Conservation (phyloP, 2,113 vertebrate genomes). For the Oxygymnocypris stewartii region DNA sequence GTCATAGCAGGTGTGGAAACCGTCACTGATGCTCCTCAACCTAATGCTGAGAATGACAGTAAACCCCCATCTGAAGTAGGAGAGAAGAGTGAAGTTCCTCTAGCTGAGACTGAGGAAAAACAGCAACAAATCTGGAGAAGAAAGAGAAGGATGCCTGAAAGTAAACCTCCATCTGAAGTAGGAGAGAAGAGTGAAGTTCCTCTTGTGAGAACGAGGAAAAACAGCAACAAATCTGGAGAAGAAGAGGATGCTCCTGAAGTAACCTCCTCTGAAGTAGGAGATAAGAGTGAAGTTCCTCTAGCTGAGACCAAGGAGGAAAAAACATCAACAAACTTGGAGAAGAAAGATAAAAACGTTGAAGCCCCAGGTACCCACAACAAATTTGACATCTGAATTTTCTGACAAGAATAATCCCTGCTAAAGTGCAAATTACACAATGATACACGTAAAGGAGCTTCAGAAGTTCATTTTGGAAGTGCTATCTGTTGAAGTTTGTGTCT, state of each 20-base stretch:
- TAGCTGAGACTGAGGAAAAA: not conserved
- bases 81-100: conserved; percentile 23
- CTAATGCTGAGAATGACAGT: not conserved
- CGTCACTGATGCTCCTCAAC: not conserved
- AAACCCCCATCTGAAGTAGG: not conserved
- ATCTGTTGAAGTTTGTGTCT: not conserved
- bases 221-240: conserved; percentile 6
- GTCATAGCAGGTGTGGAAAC: not conserved
- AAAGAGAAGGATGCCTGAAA: not conserved
- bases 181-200: conserved; percentile 26
- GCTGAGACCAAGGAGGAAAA: not conserved
- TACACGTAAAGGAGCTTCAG: too few relatives aligned
- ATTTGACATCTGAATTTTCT: not conserved
- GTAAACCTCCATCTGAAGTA: not conserved
- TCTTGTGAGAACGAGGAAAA: not conserved
- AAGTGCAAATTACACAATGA: not conserved
- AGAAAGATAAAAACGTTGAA: conserved; percentile 36
- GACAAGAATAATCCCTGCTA: too few relatives aligned
- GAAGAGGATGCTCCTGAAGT: conserved; percentile 17
- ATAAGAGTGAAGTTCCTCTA: conserved; percentile 25
- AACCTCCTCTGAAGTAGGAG: conserved; percentile 11
- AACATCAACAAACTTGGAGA: not conserved
- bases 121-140: not conserved
- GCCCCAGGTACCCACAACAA: conserved; percentile 48
- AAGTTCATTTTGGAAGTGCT: not conserved